A percentile compares a stretch with the other conserved stretches of the same genome.
These are phyloP conservation scores for Acanthiza pusilla DNA, from an alignment of 2,797 vertebrate genomes.

Conservation along the genomic window DNA sequence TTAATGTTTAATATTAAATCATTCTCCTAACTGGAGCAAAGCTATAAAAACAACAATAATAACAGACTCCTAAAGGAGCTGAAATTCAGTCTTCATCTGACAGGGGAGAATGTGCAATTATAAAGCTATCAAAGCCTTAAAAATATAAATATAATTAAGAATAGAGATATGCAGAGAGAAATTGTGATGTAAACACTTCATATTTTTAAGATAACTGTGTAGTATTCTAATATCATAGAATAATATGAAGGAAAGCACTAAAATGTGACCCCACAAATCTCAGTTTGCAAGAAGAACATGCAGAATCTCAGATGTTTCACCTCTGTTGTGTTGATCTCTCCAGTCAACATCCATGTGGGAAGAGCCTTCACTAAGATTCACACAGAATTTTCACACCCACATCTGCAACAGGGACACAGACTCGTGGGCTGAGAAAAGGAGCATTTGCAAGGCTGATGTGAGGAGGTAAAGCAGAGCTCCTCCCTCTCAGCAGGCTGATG, in stretches of 20 bases:
- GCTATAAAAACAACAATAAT: constrained; percentile 65
- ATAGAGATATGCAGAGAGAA: constrained; percentile 43
- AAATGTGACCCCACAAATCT: neutral
- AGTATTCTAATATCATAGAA: neutral
- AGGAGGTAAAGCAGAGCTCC: neutral
- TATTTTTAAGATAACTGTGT: neutral
- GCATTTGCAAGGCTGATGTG: neutral
- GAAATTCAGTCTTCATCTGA: constrained; percentile 63
- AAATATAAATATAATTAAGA: constrained; percentile 69
- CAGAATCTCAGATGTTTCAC: neutral
- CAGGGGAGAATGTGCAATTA: constrained; percentile 59
- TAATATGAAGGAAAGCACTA: neutral
- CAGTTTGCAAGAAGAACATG: neutral
- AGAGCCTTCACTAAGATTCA: neutral
- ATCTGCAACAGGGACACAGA: neutral
- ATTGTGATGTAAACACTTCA: constrained; percentile 30
- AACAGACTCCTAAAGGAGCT: constrained; percentile 60
- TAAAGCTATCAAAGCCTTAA: constrained; percentile 64
- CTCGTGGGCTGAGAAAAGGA: neutral
- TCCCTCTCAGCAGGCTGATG: neutral
- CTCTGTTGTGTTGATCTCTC: neutral
- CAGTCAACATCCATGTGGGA: neutral
- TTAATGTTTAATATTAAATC: constrained; percentile 67
- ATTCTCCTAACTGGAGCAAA: constrained; percentile 57
- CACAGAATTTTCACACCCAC: neutral